Conservation (phyloP, 2,888 invertebrate species). For the Ctenicera cuprea region DNA sequence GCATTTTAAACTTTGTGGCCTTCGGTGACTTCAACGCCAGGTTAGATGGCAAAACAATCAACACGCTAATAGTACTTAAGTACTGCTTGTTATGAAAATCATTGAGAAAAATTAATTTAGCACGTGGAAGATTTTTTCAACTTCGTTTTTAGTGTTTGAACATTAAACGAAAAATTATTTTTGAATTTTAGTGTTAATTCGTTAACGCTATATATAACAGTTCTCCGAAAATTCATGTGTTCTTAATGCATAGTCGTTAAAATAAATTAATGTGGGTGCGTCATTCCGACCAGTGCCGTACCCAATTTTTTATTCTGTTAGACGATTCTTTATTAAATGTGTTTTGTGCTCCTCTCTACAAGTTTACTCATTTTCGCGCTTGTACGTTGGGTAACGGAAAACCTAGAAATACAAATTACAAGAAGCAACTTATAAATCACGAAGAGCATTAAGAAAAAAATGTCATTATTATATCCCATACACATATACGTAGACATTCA, state of each 20-base stretch:
- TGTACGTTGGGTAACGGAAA: neutral
- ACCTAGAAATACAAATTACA: neutral
- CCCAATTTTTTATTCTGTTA: too few species aligned
- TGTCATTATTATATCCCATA: slow-evolving; percentile 26
- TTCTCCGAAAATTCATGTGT: neutral
- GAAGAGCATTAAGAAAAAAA: neutral
- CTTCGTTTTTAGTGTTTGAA: too few species aligned
- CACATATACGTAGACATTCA: slow-evolving; percentile 27
- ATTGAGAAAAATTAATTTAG: too few species aligned
- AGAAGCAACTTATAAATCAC: slow-evolving; percentile 7
- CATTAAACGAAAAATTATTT: too few species aligned
- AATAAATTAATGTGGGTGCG: neutral
- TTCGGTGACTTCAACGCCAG: slow-evolving; percentile 40
- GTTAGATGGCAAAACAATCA: slow-evolving; percentile 18
- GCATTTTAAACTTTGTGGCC: neutral
- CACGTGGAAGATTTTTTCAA: too few species aligned
- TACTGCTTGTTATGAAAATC: too few species aligned
- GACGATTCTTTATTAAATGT: too few species aligned
- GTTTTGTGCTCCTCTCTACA: too few species aligned
- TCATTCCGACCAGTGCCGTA: too few species aligned
- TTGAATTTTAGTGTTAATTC: too few species aligned
- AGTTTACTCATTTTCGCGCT: too few species aligned
- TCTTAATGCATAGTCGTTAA: slow-evolving; percentile 1
- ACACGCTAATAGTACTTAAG: neutral
- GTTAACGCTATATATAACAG: neutral